Conservation (phyloP, 2,888 invertebrate species). For the Prosopocoilus inquinatus region DNA sequence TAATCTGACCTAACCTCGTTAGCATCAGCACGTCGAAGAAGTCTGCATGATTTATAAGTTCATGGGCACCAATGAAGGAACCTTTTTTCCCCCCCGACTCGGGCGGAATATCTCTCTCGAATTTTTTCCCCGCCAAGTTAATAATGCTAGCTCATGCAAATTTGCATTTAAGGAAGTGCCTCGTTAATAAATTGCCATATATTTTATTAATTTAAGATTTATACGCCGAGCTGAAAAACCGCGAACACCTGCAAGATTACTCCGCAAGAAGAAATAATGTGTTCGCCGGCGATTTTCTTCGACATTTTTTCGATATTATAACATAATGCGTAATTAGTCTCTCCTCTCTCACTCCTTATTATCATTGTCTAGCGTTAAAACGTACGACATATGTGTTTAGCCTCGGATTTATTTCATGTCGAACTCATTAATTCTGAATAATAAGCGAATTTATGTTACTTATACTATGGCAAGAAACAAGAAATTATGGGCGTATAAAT, state of each 20-base stretch:
- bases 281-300: slow-evolving; percentile 11
- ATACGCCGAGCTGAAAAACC: slow-evolving; percentile 21
- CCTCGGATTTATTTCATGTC: too few relatives aligned
- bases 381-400: too few relatives aligned
- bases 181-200: slow-evolving; percentile 29
- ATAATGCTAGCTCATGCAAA: slow-evolving; percentile 28
- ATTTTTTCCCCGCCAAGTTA: slow-evolving; percentile 9
- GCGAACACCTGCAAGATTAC: slow-evolving; percentile 26
- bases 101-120: not conserved
- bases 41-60: not conserved
- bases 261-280: slow-evolving; percentile 23
- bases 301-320: not conserved
- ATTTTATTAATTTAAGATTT: slow-evolving; percentile 31
- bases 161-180: slow-evolving; percentile 29
- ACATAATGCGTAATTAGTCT: too few relatives aligned
- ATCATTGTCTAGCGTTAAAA: too few relatives aligned
- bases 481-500: too few relatives aligned
- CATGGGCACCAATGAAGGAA: not conserved
- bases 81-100: not conserved
- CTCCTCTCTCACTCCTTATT: too few relatives aligned
- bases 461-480: too few relatives aligned
- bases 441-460: too few relatives aligned
- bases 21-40: slow-evolving; percentile 1
- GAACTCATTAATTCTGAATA: too few relatives aligned
- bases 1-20: slow-evolving; percentile 1